Evolutionary conservation across 1,140 invertebrate species (phyloP).

Genomic region (Pseudobourletiella spinata): DNA sequence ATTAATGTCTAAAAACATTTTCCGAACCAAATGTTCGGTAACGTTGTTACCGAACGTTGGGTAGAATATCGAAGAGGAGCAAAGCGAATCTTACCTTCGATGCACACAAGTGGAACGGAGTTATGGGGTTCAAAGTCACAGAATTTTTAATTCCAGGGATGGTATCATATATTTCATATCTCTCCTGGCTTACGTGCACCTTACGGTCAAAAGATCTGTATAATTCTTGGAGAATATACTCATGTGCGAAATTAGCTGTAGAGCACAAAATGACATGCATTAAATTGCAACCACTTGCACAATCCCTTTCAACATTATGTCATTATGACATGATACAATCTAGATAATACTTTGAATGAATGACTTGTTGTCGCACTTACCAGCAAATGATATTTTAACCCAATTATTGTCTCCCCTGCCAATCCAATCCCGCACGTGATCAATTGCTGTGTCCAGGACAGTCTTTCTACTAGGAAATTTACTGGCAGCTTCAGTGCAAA

Average conservation of each 20-base stretch:
- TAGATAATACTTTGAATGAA: too few species aligned
- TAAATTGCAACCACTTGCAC: not conserved
- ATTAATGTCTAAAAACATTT: not conserved
- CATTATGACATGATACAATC: too few species aligned
- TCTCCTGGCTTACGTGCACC: constrained; percentile 36
- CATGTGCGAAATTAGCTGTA: constrained; percentile 38
- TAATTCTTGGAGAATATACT: constrained; percentile 36
- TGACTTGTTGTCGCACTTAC: too few species aligned
- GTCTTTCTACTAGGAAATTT: constrained; percentile 51
- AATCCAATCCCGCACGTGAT: constrained; percentile 46
- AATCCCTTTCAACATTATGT: too few species aligned
- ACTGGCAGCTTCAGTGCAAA: constrained; percentile 46
- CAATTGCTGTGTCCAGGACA: constrained; percentile 45
- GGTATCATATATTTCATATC: constrained; percentile 14
- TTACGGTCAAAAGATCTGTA: constrained; percentile 32
- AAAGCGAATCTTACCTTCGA: constrained; percentile 12
- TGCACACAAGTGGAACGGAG: constrained; percentile 27
- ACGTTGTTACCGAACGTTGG: too few species aligned
- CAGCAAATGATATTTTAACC: constrained; percentile 37
- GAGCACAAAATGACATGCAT: not conserved
- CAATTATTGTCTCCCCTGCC: constrained; percentile 41
- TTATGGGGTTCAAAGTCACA: constrained; percentile 12
- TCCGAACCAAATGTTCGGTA: not conserved
- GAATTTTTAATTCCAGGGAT: not conserved
- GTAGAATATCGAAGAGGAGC: too few species aligned